phyloP scores from a whole-genome alignment of 2,888 invertebrate genomes.

The Luperina nickerlii region DNA sequence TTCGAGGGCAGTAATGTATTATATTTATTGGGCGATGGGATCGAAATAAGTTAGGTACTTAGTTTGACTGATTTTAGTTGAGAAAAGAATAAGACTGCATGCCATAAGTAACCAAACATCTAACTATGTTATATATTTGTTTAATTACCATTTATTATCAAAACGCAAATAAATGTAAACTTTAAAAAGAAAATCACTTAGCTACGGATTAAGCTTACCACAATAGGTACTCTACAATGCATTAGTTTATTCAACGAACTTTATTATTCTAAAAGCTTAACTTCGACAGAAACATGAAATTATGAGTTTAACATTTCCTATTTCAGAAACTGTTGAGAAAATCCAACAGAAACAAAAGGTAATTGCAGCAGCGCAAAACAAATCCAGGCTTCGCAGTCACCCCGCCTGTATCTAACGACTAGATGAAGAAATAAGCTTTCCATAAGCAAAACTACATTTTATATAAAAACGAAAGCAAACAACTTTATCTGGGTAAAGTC shows the following conservation, averaged over 20 bases:
- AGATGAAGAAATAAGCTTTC: conserved; percentile 74
- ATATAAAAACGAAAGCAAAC: conserved; percentile 57
- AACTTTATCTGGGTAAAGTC: conserved; percentile 60
- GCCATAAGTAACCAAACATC: not conserved
- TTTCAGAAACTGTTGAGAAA: conserved; percentile 66
- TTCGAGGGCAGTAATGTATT: not conserved
- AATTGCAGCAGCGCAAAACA: conserved; percentile 73
- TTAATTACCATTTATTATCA: not conserved
- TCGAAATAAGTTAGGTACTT: not conserved
- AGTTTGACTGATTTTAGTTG: not conserved
- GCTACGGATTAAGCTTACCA: conserved; percentile 14
- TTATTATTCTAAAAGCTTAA: conserved; percentile 41
- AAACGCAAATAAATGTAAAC: not conserved
- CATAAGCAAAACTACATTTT: conserved; percentile 67
- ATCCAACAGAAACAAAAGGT: conserved; percentile 73
- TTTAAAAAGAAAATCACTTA: not conserved
- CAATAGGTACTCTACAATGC: not conserved
- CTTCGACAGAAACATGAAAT: conserved; percentile 51
- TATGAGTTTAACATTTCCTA: conserved; percentile 63
- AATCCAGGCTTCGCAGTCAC: conserved; percentile 72
- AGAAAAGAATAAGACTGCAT: not conserved
- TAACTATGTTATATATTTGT: not conserved
- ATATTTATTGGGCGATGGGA: not conserved
- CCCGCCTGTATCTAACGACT: conserved; percentile 69
- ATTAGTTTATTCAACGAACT: conserved; percentile 25